Evolutionary conservation across 1,140 invertebrate species (phyloP), one percentile per base, ranked within the genome.

Genomic region (Bursaphelenchus mucronatus): DNA sequence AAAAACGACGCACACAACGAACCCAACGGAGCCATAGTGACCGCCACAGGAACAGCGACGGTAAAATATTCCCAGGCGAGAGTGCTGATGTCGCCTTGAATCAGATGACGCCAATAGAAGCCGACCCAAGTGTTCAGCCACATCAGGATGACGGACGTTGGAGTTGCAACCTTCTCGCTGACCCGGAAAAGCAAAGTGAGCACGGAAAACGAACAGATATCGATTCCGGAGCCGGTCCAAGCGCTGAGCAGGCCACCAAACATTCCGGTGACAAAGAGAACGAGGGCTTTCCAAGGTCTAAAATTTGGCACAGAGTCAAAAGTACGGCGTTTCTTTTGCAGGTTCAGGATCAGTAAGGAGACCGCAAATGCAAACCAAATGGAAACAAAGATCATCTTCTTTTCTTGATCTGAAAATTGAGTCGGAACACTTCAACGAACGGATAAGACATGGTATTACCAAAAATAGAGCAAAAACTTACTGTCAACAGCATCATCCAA

Each of bases 91-190:
- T 64, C 76, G 43, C 53, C 39, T 63, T 74, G 74, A 8, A 77
- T 75, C 9, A 76, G 17, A 15, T 63, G 64, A 4, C 76, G 43
- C 76, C 76, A 77, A 54, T 66, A 77, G 45, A 76, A 75, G 11
- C 75, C 76, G 10, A 71, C 72, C 21, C 30, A 30, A 15, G 72
- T 71, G 53, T 78, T 78, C 30, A 49, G 19, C 13, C 68, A 69
- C 75, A 76, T 76, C 40, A 76, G 66, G 21, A 77, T 54, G n/a
- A 76, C 69, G 30, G 66, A 67, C 7, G 75, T 76, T 6, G 75
- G 75, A 15, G 75, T 76, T 15, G 75, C 75, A 19, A 73, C 69
- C 47, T 76, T 76, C 50, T 76, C 75, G 17, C 53, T 50, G 8
- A 78, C 62, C 6, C 75, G 56, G 51, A 76, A 76, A 6, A 70